These are phyloP conservation scores for Botrylloides violaceus DNA, from an alignment of 23 tunicate species.

Conservation along the genomic window DNA sequence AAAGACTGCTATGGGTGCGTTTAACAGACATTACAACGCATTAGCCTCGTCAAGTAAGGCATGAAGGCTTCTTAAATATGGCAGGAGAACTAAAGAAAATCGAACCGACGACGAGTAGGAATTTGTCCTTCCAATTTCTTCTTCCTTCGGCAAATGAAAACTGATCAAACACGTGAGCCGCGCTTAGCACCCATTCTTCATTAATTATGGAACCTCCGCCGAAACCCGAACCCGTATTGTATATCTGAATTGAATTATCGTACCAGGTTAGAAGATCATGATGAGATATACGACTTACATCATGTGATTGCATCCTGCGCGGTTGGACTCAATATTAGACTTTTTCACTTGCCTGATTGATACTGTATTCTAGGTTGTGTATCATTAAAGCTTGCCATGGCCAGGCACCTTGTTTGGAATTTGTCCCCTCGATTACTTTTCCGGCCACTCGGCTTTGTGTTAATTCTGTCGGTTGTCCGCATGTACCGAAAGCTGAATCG, in stretches of 20 bases:
- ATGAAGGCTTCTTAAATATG: no score
- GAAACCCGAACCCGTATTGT: slow-evolving; percentile 2
- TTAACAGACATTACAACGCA: no score
- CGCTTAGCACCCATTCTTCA: slow-evolving; percentile 14
- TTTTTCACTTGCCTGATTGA: slow-evolving; percentile 2
- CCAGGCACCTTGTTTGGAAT: slow-evolving; percentile 18
- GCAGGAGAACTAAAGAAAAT: no score
- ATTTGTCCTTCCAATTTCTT: slow-evolving; percentile 7
- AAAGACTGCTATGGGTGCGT: no score
- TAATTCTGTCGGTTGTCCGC: slow-evolving; percentile 4
- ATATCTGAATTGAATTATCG: slow-evolving; percentile 10
- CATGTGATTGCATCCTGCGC: no score
- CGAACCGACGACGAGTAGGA: slow-evolving; percentile 18
- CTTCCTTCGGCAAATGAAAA: background rate
- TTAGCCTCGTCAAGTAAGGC: no score
- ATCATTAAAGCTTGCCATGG: slow-evolving; percentile 19
- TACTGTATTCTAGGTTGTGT: no score
- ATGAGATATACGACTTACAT: background rate
- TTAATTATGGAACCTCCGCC: slow-evolving; percentile 21
- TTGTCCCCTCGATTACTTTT: slow-evolving; percentile 8
- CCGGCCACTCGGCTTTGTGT: background rate
- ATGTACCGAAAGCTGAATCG: slow-evolving; percentile 3
- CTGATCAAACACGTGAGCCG: slow-evolving; percentile 23
- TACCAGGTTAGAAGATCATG: background rate
- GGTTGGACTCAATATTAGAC: background rate